These are phyloP conservation scores for Lithophane semibrunnea DNA, from an alignment of 2,888 invertebrate genomes.

Conservation along the genomic window DNA sequence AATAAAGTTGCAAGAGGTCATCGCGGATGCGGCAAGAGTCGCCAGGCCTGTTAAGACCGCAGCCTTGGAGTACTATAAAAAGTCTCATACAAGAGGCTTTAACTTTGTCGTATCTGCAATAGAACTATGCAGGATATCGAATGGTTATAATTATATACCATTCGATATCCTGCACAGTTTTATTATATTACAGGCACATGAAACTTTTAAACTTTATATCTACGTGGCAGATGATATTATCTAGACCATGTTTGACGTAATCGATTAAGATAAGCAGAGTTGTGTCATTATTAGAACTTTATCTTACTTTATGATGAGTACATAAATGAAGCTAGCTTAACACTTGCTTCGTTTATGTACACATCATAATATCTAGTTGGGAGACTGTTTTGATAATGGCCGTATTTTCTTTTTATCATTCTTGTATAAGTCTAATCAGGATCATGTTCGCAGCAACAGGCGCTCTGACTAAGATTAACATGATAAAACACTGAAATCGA, in stretches of 20 bases:
- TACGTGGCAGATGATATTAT: not conserved
- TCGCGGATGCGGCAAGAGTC: too few relatives aligned
- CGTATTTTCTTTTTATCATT: not conserved
- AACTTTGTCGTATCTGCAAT: not conserved
- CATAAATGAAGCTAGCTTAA: too few relatives aligned
- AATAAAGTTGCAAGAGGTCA: too few relatives aligned
- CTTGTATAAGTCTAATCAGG: not conserved
- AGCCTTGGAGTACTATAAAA: too few relatives aligned
- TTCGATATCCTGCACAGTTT: too few relatives aligned
- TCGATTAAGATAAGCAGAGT: not conserved
- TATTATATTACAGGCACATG: not conserved
- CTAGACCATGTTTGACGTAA: not conserved
- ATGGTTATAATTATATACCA: too few relatives aligned
- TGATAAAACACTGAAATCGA: not conserved
- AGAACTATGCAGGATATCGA: conserved; percentile 8
- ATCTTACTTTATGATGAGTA: too few relatives aligned
- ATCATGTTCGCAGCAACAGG: not conserved
- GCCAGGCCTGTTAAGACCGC: too few relatives aligned
- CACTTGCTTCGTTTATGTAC: not conserved
- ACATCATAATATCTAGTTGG: not conserved
- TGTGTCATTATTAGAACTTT: not conserved
- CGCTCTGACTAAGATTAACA: not conserved
- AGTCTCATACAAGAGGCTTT: not conserved
- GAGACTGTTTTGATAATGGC: too few relatives aligned
- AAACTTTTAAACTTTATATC: not conserved